A percentile compares a stretch with the other conserved stretches of the same genome.
These are phyloP conservation scores for Colostygia pectinataria DNA, from an alignment of 2,888 invertebrate species.

Conservation along the genomic window DNA sequence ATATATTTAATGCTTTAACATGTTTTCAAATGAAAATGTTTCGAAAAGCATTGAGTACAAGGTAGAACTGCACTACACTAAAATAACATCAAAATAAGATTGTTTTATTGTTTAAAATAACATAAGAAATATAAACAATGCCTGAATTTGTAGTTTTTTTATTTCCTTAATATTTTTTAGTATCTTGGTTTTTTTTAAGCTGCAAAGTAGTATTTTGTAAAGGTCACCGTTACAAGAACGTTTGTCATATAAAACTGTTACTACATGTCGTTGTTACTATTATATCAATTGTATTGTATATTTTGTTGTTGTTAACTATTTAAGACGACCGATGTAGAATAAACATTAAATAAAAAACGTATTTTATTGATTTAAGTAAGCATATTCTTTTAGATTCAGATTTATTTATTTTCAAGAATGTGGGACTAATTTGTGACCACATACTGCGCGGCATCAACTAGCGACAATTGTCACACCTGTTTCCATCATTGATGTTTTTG, in stretches of 20 bases:
- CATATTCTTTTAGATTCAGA: too few species aligned
- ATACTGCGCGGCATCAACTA: too few species aligned
- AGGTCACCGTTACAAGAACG: constrained; percentile 63
- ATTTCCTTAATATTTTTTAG: too few species aligned
- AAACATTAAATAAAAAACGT: constrained; percentile 63
- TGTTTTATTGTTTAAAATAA: too few species aligned
- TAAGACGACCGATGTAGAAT: constrained; percentile 77
- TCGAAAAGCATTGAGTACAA: constrained; percentile 1
- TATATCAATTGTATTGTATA: constrained; percentile 74
- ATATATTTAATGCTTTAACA: background rate
- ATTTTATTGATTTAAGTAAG: constrained; percentile 23
- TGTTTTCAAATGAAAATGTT: constrained; percentile 3
- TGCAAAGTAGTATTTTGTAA: background rate
- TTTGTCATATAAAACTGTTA: constrained; percentile 55
- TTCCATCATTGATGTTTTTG: too few species aligned
- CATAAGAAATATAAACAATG: too few species aligned
- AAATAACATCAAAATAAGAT: too few species aligned
- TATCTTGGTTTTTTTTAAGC: too few species aligned
- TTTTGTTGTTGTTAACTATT: constrained; percentile 80
- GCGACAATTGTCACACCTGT: background rate
- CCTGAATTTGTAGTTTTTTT: too few species aligned
- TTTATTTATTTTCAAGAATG: too few species aligned
- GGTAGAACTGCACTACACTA: too few species aligned
- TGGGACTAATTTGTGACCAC: too few species aligned
- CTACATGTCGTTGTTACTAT: constrained; percentile 70